Evolutionary conservation across 92 coral and sea anemone species (phyloP).

Genomic region (Virgularia gustaviana): DNA sequence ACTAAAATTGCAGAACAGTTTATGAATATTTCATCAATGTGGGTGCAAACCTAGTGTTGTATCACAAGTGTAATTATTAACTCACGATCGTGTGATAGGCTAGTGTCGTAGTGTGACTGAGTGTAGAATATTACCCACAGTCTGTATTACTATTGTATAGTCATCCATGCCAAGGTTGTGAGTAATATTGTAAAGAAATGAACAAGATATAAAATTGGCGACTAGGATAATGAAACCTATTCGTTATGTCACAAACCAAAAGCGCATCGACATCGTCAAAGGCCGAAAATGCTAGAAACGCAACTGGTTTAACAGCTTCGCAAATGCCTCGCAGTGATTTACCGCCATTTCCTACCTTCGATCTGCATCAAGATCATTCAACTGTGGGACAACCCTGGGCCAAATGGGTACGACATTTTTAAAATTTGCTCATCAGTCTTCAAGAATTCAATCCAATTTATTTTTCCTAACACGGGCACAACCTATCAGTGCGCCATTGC

Average conservation of each 20-base stretch:
- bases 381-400: conserved; percentile 44
- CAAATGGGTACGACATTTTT: conserved; percentile 48
- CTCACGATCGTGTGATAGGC: neutral
- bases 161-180: no score
- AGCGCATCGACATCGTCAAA: conserved; percentile 13
- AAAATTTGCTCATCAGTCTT: conserved; percentile 43
- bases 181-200: no score
- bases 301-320: neutral
- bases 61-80: neutral
- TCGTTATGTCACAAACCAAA: neutral
- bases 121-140: no score
- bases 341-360: conserved; percentile 22
- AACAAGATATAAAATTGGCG: conserved; percentile 9
- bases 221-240: neutral
- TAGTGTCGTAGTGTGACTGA: no score
- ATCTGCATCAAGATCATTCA: conserved; percentile 10
- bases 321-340: conserved; percentile 30
- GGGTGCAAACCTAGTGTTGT: neutral
- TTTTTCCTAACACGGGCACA: conserved; percentile 45
- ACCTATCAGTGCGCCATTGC: conserved; percentile 33
- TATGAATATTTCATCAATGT: no score
- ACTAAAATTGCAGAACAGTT: no score
- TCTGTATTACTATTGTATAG: no score
- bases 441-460: conserved; percentile 47
- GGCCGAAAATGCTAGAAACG: neutral